Evolutionary conservation across 2,888 invertebrate genomes (phyloP).

Genomic region (Temnothorax ravouxi): DNA sequence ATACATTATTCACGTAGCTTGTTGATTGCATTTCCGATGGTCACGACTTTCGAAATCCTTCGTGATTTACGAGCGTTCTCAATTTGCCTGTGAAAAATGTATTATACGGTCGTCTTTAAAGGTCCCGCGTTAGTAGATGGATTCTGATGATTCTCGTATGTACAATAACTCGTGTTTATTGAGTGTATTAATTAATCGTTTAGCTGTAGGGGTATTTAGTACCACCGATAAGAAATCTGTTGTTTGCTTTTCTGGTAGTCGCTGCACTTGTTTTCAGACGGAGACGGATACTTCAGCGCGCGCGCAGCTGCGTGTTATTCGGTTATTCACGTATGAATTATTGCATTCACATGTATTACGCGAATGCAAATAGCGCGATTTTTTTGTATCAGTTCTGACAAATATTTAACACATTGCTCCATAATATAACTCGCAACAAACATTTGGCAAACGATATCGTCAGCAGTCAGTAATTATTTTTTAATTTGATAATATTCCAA

Average conservation of each 20-base stretch:
- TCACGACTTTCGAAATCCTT: constrained; percentile 4
- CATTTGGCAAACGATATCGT: neutral
- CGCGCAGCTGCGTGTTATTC: neutral
- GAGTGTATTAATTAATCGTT: constrained; percentile 13
- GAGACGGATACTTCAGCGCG: neutral
- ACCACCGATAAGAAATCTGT: constrained; percentile 27
- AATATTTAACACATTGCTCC: constrained; percentile 5
- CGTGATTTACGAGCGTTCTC: constrained; percentile 32
- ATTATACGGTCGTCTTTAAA: neutral
- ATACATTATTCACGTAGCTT: constrained; percentile 29
- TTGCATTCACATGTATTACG: neutral
- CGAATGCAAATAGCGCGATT: neutral
- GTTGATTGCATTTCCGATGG: neutral
- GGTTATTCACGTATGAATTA: constrained; percentile 1
- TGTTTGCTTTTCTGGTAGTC: constrained; percentile 18
- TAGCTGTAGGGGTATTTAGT: neutral
- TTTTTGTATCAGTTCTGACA: neutral
- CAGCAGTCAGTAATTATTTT: neutral
- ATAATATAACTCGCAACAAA: neutral
- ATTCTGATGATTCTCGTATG: constrained; percentile 30
- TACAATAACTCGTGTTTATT: neutral
- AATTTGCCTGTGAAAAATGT: constrained; percentile 20
- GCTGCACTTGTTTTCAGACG: neutral
- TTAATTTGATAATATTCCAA: neutral
- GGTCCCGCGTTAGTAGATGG: neutral